Base-by-base conservation (phyloP, 2,113 vertebrate species). In the Ginglymostoma cirratum region DNA sequence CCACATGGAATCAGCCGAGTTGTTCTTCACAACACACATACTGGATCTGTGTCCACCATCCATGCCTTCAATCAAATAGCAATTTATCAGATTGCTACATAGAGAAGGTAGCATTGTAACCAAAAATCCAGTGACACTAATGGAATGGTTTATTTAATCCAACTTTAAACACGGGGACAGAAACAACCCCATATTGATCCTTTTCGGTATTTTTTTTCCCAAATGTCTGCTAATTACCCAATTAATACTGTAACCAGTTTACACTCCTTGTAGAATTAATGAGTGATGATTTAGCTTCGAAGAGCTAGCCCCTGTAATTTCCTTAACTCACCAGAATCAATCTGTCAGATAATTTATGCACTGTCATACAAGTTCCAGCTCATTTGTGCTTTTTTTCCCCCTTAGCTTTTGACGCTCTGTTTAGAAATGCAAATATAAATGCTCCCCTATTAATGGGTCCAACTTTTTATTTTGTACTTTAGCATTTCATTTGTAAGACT, bases 241-340 rank as follows among this genome's bases (percentile, higher is more conserved):
- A 94, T 67, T 94, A 94, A 94, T 94, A 67, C 55, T 42, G 34
- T n/a, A 94, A 66, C 21, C n/a, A 94, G 21, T 94, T 67, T 94
- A 38, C 90, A 42, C 19, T 42, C 90, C 90, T 94, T 8, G 61
- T 7, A 42, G 61, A 94, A n/a, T 38, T 94, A 67, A 38, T 94
- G 90, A 93, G 38, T 94, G 10, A 67, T 42, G 55, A 23, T 67
- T 61, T 67, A 67, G 19, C 21, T 21, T 5, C 38, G 30, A 30
- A 92, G 52, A 55, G 23, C 45, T 61, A 34, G 14, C 52, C 27
- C 27, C 12, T 6, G 52, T 61, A 30, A 67, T 34, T 67, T 66
- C 90, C 21, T 94, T 42, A 67, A 94, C 65, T 42, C 65, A 66
- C 42, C 21, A n/a, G n/a, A 3, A 38, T 7, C 65, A 24, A 67